A percentile compares a stretch with the other conserved stretches of the same genome.
Evolutionary conservation across 2,113 vertebrate species (phyloP).

Genomic region (Myrmophylax atrothorax): DNA sequence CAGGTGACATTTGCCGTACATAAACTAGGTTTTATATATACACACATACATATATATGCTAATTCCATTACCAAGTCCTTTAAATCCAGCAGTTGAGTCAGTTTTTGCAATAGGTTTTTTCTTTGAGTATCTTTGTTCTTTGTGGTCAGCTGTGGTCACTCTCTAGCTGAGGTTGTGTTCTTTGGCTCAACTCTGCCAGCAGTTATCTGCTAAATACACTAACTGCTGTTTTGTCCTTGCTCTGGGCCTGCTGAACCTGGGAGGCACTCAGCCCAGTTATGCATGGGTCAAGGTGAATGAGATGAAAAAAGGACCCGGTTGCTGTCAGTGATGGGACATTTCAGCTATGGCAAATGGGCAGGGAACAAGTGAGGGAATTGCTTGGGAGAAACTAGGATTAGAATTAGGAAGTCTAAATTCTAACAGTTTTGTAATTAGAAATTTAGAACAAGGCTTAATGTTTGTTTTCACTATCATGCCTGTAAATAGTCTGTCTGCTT

Average conservation of each 20-base stretch:
- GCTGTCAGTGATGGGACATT: neutral
- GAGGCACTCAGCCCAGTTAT: neutral
- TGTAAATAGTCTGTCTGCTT: neutral
- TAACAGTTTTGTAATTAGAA: neutral
- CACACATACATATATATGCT: neutral
- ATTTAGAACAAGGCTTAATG: neutral
- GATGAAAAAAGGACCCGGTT: neutral
- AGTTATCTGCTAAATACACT: neutral
- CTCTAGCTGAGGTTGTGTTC: neutral
- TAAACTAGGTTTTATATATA: neutral
- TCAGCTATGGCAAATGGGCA: neutral
- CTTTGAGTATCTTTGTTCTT: neutral
- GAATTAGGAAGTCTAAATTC: neutral
- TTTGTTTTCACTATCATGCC: neutral
- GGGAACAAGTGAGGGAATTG: neutral
- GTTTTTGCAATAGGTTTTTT: neutral
- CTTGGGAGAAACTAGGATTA: neutral
- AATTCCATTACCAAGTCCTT: neutral
- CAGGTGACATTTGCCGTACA: neutral
- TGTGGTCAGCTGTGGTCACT: neutral
- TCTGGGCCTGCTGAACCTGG: accelerated
- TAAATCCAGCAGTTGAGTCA: neutral
- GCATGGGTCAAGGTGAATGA: neutral
- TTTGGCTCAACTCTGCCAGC: neutral
- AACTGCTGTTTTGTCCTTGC: neutral